Evolutionary conservation across 2,888 invertebrate species (phyloP).

Genomic region (Napeogenes sylphis): DNA sequence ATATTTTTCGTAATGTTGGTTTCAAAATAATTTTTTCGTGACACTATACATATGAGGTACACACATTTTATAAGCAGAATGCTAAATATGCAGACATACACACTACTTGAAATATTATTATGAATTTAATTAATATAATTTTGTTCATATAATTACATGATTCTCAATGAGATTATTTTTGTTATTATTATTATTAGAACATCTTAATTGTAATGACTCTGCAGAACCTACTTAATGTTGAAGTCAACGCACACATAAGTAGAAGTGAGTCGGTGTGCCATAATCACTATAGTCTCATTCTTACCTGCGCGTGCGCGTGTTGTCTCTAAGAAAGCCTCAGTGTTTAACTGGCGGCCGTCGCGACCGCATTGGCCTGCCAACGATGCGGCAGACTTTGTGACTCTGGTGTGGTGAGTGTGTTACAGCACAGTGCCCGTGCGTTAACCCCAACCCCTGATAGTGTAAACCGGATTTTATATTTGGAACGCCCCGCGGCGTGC

Average conservation of each 20-base stretch:
- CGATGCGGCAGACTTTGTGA: constrained; percentile 66
- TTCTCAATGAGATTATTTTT: background rate
- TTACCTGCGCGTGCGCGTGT: constrained; percentile 61
- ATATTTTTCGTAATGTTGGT: background rate
- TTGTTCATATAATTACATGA: background rate
- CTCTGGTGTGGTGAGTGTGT: constrained; percentile 70
- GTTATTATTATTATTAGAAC: constrained; percentile 1
- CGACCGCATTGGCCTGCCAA: constrained; percentile 69
- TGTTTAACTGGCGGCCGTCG: constrained; percentile 69
- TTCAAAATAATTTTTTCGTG: background rate
- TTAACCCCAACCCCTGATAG: constrained; percentile 74
- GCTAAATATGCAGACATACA: background rate
- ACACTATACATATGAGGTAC: background rate
- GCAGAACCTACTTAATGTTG: constrained; percentile 37
- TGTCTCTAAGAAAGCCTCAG: constrained; percentile 70
- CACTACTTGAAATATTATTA: background rate
- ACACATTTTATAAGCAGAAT: too few relatives aligned
- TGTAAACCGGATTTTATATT: constrained; percentile 71
- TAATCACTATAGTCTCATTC: constrained; percentile 59
- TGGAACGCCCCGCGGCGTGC: constrained; percentile 64
- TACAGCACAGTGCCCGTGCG: constrained; percentile 70
- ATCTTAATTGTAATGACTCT: constrained; percentile 3
- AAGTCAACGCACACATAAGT: constrained; percentile 39
- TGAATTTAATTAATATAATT: background rate
- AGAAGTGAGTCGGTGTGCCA: constrained; percentile 41